These are phyloP conservation scores for Aptenodytes patagonicus DNA, from an alignment of 2,113 vertebrate species.

Conservation along the genomic window DNA sequence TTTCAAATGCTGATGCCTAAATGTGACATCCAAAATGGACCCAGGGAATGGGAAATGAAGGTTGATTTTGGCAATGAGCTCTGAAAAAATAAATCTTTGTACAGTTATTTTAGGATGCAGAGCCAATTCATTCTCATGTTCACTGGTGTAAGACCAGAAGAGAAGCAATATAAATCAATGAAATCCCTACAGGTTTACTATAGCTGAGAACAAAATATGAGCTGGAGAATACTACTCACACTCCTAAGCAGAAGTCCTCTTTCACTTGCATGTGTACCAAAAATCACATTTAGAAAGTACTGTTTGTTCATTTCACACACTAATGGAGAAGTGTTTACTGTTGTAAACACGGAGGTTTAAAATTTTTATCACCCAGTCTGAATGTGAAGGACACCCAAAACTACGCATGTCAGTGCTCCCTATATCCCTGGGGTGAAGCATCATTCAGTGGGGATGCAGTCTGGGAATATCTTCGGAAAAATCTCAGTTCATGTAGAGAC, in stretches of 20 bases:
- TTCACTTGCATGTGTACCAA: background rate
- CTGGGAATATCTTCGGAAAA: background rate
- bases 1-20: background rate
- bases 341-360: background rate
- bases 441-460: background rate
- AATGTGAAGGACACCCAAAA: background rate
- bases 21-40: background rate
- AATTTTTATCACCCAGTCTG: background rate
- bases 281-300: background rate
- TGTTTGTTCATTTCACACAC: background rate
- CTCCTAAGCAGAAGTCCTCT: background rate
- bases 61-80: slow-evolving; percentile 17
- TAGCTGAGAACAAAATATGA: background rate
- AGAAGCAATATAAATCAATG: slow-evolving; percentile 1
- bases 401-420: fast-evolving
- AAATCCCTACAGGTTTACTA: slow-evolving; percentile 24
- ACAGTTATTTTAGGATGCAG: slow-evolving; percentile 2
- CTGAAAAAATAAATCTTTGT: slow-evolving; percentile 1
- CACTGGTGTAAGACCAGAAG: slow-evolving; percentile 4
- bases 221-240: background rate
- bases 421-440: background rate
- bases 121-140: slow-evolving; percentile 19
- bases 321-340: background rate
- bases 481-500: background rate
- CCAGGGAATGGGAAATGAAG: background rate